Percentiles rank a stretch among this genome's conserved stretches.
phyloP scores from a whole-genome alignment of 2,888 invertebrate species.

The Pemphredon lugubris region DNA sequence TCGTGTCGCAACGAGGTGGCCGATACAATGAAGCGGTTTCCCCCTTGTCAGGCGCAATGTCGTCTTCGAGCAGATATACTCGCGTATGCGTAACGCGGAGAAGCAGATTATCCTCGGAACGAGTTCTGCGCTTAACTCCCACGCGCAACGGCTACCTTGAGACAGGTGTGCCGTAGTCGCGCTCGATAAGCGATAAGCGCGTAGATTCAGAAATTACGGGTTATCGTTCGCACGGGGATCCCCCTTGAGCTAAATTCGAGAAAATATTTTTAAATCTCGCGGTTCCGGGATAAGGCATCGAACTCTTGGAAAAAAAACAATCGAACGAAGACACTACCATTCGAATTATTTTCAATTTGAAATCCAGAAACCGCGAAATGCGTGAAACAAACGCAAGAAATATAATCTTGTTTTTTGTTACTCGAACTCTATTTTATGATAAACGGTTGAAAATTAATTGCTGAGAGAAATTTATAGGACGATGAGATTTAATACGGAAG shows the following conservation, averaged over 20 bases:
- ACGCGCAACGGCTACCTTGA: slow-evolving; percentile 67
- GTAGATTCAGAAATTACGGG: not conserved
- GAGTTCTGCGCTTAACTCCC: slow-evolving; percentile 74
- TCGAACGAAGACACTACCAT: too few species aligned
- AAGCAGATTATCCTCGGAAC: slow-evolving; percentile 73
- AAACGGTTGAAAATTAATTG: too few species aligned
- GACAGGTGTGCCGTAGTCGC: slow-evolving; percentile 63
- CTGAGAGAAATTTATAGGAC: too few species aligned
- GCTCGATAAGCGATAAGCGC: slow-evolving; percentile 49
- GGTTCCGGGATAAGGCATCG: too few species aligned
- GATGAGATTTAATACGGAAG: too few species aligned
- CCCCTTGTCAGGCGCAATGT: slow-evolving; percentile 28
- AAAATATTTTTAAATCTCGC: not conserved
- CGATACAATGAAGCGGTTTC: slow-evolving; percentile 40
- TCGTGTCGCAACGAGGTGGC: not conserved
- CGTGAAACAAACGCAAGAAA: too few species aligned
- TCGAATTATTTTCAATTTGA: too few species aligned
- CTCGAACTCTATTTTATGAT: too few species aligned
- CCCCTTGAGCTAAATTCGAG: not conserved
- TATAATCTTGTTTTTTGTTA: too few species aligned
- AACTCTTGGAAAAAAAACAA: too few species aligned
- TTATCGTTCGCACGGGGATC: not conserved
- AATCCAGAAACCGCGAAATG: too few species aligned
- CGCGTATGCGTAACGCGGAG: slow-evolving; percentile 51
- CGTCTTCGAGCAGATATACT: slow-evolving; percentile 43